Evolutionary conservation across 2,888 invertebrate species (phyloP), one percentile per base, ranked within the genome.

Genomic region (Agrochola litura): DNA sequence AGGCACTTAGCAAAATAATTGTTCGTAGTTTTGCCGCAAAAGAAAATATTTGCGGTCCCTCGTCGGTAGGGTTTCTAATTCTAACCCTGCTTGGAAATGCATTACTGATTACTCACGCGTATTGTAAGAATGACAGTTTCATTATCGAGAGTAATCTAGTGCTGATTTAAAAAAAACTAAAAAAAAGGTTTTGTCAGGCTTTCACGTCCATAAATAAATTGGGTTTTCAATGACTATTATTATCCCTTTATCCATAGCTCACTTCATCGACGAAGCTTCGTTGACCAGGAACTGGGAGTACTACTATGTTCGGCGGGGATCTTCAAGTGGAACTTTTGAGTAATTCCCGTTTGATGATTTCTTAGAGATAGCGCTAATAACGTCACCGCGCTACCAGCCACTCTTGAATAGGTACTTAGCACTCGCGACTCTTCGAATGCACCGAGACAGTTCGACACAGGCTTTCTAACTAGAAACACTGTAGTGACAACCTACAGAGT

Each of bases 361-460:
- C 41, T 69, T 64, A 68, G 74, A 60, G 64, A 64, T 12, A 61
- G 25, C 67, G 70, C 77, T 88, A 88, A 87, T 87, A 86, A 88
- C 86, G 78, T 86, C 82, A 79, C 56, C n/a, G 63, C 30, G 63
- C 66, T 70, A 77, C 81, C 82, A 70, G 72, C 67, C 16, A 64
- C 66, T 56, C 14, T 25, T 80, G 73, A 73, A 73, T 73, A 63
- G 22, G 73, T 77, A 74, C 87, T 87, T 76, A 76, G 63, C 54
- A 16, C 37, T 81, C 30, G 70, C 70, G 30, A 71, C 52, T 77
- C 73, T 67, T 77, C 73, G 61, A 73, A 73, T 82, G 71, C 77
- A 83, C 63, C 14, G 43, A 67, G 52, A 72, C 56, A 41, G 54
- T 60, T 37, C 10, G 6, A 70, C 19, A 30, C 30, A 49, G 61